A percentile compares a stretch with the other conserved stretches of the same genome.
Conservation (phyloP, 2,888 invertebrate genomes). For the Saturnia pavonia region DNA sequence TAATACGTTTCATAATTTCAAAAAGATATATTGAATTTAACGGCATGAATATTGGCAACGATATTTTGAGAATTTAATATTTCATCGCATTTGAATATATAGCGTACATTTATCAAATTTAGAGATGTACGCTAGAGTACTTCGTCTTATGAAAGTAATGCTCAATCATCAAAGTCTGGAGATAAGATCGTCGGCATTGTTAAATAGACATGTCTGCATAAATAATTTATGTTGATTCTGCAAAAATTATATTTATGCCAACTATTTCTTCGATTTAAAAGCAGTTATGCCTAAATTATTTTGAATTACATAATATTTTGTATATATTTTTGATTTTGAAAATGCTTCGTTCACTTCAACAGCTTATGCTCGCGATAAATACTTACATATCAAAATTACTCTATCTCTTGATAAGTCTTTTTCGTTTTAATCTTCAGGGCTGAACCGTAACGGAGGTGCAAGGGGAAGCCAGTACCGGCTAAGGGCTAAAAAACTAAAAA, state of each 20-base stretch:
- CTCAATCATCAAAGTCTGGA: neutral
- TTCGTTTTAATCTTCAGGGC: too few relatives aligned
- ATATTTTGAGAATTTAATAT: constrained; percentile 5
- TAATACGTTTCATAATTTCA: neutral
- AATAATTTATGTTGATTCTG: neutral
- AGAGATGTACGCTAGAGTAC: neutral
- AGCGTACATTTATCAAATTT: neutral
- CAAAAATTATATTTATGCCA: neutral
- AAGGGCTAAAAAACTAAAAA: too few relatives aligned
- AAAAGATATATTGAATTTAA: neutral
- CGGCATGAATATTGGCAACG: neutral
- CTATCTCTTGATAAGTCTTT: too few relatives aligned
- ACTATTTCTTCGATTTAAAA: neutral
- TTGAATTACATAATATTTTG: neutral
- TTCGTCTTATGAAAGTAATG: neutral
- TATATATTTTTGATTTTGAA: neutral
- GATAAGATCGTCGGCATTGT: neutral
- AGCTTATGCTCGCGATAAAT: too few relatives aligned
- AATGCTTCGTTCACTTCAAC: neutral
- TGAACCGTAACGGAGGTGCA: too few relatives aligned
- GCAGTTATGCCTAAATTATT: neutral
- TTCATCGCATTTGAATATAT: constrained; percentile 1
- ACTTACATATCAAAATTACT: too few relatives aligned
- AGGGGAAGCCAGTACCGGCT: too few relatives aligned
- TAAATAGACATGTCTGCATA: neutral